Conservation (phyloP, 30 jellyfish, hydroid and myxozoan genomes). For the Cassiopea xamachana region DNA sequence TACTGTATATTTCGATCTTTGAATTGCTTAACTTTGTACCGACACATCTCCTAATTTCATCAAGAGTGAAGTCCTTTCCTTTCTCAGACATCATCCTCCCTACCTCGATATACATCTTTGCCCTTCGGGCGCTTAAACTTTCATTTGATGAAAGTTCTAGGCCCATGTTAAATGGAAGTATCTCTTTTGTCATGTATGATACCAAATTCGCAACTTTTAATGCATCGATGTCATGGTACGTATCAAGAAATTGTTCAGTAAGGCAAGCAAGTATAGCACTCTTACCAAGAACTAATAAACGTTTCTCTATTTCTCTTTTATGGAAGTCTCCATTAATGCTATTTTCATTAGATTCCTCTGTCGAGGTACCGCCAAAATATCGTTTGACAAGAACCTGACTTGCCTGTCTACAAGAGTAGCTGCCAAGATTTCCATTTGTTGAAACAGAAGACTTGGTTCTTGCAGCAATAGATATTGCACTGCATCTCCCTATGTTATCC, state of each 20-base stretch:
- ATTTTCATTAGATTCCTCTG: not conserved
- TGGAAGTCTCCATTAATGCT: slow-evolving; percentile 12
- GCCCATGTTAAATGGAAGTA: slow-evolving; percentile 36
- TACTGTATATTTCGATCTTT: slow-evolving; percentile 20
- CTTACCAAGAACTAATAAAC: slow-evolving; percentile 50
- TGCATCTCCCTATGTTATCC: slow-evolving; percentile 2
- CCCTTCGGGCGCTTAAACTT: slow-evolving; percentile 12
- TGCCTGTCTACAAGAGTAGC: not conserved
- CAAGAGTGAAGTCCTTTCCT: slow-evolving; percentile 37
- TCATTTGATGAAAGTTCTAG: not conserved
- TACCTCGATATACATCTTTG: slow-evolving; percentile 57
- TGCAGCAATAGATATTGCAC: not conserved
- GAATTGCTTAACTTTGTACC: not conserved
- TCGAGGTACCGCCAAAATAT: not conserved
- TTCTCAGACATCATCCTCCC: slow-evolving; percentile 29
- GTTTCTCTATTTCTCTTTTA: slow-evolving; percentile 10
- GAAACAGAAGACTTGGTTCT: not conserved
- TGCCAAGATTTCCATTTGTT: not conserved
- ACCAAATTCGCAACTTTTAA: slow-evolving; percentile 19
- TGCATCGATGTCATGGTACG: slow-evolving; percentile 36
- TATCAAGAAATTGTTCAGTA: slow-evolving; percentile 42
- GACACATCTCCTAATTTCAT: not conserved
- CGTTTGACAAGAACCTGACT: not conserved
- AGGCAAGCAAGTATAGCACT: slow-evolving; percentile 34
- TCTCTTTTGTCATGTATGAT: slow-evolving; percentile 38